Evolutionary conservation across 2,113 vertebrate genomes (phyloP).

Genomic region (Myocastor coypus): DNA sequence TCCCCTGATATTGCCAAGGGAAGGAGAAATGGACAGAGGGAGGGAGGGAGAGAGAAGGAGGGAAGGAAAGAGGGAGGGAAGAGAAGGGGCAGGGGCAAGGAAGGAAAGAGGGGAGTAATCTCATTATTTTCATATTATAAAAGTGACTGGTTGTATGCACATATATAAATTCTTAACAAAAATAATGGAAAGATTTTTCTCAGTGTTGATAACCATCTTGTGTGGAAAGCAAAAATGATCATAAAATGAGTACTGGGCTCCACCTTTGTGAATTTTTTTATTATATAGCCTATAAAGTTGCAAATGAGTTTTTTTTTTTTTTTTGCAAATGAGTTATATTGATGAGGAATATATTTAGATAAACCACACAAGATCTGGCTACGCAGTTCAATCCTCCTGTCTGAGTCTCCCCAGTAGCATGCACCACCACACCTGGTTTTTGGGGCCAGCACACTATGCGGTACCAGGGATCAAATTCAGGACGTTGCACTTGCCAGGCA

Average conservation of each 20-base stretch:
- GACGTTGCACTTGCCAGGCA: too few relatives aligned
- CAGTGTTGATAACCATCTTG: background rate
- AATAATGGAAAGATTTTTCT: background rate
- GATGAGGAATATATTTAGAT: background rate
- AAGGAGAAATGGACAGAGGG: too few relatives aligned
- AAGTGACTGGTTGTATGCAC: background rate
- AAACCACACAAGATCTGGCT: too few relatives aligned
- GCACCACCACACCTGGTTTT: too few relatives aligned
- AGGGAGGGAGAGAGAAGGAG: too few relatives aligned
- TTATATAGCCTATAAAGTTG: background rate
- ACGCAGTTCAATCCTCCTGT: too few relatives aligned
- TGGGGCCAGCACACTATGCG: too few relatives aligned
- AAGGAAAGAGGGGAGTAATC: background rate
- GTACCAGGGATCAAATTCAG: too few relatives aligned
- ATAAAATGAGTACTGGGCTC: background rate
- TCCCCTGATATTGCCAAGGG: background rate
- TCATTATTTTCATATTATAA: conserved; percentile 18
- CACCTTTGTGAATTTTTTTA: background rate
- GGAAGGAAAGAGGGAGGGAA: too few relatives aligned
- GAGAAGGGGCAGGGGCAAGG: too few relatives aligned
- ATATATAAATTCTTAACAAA: conserved; percentile 4
- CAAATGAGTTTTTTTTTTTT: too few relatives aligned
- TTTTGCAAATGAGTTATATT: background rate
- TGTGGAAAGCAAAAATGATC: background rate
- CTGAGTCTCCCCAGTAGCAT: too few relatives aligned